Evolutionary conservation across 2,888 invertebrate species (phyloP).

Genomic region (Ditula angustiorana): DNA sequence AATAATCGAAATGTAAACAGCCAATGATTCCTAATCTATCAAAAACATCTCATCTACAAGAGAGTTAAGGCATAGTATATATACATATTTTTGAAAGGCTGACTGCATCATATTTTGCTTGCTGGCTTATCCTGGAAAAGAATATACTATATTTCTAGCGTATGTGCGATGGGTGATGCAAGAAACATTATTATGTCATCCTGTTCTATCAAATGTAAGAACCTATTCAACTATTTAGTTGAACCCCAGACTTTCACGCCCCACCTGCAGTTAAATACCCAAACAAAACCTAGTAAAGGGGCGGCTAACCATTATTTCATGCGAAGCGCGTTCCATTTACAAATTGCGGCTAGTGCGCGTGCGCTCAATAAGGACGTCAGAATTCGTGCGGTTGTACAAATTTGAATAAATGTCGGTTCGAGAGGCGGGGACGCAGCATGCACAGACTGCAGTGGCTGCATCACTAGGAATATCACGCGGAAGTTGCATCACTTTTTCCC

Average conservation of each 20-base stretch:
- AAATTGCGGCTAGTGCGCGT: constrained; percentile 70
- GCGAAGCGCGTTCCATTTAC: constrained; percentile 70
- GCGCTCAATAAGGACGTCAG: constrained; percentile 64
- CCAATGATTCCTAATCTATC: too few relatives aligned
- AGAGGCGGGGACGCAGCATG: constrained; percentile 43
- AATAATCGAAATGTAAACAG: too few relatives aligned
- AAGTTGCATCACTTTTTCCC: too few relatives aligned
- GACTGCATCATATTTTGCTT: too few relatives aligned
- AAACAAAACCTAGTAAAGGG: constrained; percentile 36
- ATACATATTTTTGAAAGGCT: too few relatives aligned
- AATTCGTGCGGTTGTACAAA: constrained; percentile 72
- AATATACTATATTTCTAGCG: too few relatives aligned
- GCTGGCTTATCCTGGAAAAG: too few relatives aligned
- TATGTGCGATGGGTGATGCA: too few relatives aligned
- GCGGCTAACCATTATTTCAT: constrained; percentile 60
- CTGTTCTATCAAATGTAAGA: too few relatives aligned
- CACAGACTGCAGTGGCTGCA: constrained; percentile 29
- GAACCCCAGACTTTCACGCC: neutral
- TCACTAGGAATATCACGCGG: neutral
- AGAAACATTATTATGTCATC: too few relatives aligned
- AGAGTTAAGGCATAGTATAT: too few relatives aligned
- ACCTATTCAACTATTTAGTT: neutral
- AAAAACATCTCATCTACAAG: too few relatives aligned
- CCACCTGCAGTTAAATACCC: constrained; percentile 13
- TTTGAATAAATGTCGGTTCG: constrained; percentile 70